Percentiles rank a stretch among this genome's conserved stretches.
These are phyloP conservation scores for Archips xylosteana DNA, from an alignment of 2,888 invertebrate genomes.

Conservation along the genomic window DNA sequence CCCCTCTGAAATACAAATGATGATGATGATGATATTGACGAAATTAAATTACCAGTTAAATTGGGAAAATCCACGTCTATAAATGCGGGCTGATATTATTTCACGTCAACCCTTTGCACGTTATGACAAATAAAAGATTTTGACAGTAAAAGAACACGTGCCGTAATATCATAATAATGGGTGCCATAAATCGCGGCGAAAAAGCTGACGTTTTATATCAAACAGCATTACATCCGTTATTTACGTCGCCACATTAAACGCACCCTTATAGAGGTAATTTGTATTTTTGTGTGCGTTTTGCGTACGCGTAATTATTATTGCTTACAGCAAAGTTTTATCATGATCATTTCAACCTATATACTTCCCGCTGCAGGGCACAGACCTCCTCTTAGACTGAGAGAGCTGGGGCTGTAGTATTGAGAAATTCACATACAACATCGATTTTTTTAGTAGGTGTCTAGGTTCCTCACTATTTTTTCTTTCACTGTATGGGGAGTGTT, in stretches of 20 bases:
- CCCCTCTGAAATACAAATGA: too few species aligned
- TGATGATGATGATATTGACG: too few species aligned
- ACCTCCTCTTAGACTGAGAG: too few species aligned
- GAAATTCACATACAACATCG: too few species aligned
- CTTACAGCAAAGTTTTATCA: neutral
- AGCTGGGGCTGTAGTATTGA: too few species aligned
- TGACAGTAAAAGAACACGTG: conserved; percentile 40
- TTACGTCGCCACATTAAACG: conserved; percentile 36
- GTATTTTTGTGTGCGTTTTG: conserved; percentile 4
- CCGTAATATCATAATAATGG: conserved; percentile 33
- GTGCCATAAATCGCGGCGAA: conserved; percentile 32
- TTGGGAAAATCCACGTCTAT: neutral
- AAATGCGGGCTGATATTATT: neutral
- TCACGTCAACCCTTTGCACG: neutral
- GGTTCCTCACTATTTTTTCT: too few species aligned
- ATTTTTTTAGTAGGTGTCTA: too few species aligned
- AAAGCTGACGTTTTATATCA: conserved; percentile 40
- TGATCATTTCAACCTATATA: too few species aligned
- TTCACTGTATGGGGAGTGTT: too few species aligned
- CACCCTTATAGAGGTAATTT: conserved; percentile 29
- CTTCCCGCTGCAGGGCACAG: too few species aligned
- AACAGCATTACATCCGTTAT: conserved; percentile 26
- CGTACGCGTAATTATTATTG: neutral
- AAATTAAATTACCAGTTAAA: neutral
- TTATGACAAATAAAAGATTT: conserved; percentile 28